A percentile compares a stretch with the other conserved stretches of the same genome.
Conservation (phyloP, 2,113 vertebrate genomes). For the Pavo muticus region DNA sequence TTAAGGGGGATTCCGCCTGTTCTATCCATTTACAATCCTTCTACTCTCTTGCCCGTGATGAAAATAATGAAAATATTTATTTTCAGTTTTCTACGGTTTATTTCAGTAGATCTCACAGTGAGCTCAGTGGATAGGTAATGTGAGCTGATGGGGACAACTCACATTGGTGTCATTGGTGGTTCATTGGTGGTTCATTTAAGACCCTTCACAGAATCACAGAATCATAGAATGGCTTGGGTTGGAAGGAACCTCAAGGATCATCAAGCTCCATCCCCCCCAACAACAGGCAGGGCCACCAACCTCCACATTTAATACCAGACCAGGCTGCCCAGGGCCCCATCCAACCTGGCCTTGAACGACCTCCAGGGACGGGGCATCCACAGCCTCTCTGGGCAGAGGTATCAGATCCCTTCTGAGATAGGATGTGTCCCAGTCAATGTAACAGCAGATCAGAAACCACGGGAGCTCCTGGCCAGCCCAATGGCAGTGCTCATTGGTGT, state of each 20-base stretch:
- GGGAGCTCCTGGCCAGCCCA: neutral
- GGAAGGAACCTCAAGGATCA: too few species aligned
- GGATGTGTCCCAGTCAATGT: rapidly evolving
- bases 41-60: neutral
- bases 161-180: too few species aligned
- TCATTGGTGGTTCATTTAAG: neutral
- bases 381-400: too few species aligned
- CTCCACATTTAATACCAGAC: too few species aligned
- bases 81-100: neutral
- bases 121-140: rapidly evolving
- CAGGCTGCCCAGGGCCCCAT: too few species aligned
- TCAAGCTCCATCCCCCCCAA: too few species aligned
- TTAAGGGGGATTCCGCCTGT: neutral
- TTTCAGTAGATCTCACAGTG: rapidly evolving
- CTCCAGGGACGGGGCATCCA: too few species aligned
- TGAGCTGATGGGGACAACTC: neutral
- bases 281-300: too few species aligned
- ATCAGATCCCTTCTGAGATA: neutral
- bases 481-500: rapidly evolving
- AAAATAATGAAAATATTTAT: neutral
- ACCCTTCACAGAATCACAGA: too few species aligned
- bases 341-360: too few species aligned
- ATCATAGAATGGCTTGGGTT: too few species aligned
- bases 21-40: neutral
- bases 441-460: neutral